Evolutionary conservation across 2,888 invertebrate species (phyloP).

Genomic region (Marasmarcha lunaedactyla): DNA sequence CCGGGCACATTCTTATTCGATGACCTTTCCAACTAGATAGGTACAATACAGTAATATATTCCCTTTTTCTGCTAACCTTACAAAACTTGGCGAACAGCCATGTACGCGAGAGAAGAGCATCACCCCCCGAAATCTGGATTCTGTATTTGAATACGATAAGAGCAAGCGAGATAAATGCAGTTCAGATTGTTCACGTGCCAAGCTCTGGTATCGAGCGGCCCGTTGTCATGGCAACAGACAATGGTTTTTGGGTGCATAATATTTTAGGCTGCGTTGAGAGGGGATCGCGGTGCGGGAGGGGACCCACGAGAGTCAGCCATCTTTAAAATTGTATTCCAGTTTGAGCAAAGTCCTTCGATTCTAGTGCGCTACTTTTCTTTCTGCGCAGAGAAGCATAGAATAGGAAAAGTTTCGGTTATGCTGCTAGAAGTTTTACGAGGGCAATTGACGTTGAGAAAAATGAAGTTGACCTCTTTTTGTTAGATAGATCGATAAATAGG

Average conservation of each 20-base stretch:
- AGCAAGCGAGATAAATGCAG: slow-evolving; percentile 59
- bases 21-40: slow-evolving; percentile 51
- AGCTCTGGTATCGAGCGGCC: slow-evolving; percentile 56
- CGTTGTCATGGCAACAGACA: slow-evolving; percentile 68
- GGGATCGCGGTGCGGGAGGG: slow-evolving; percentile 36
- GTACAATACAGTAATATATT: slow-evolving; percentile 26
- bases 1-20: slow-evolving; percentile 33
- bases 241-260: slow-evolving; percentile 72
- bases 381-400: slow-evolving; percentile 26
- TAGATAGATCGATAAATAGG: too few relatives aligned
- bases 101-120: slow-evolving; percentile 41
- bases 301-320: slow-evolving; percentile 52
- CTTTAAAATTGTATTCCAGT: slow-evolving; percentile 69
- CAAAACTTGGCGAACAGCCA: slow-evolving; percentile 56
- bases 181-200: slow-evolving; percentile 45
- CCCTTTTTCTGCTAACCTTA: slow-evolving; percentile 50
- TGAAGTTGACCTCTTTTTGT: too few relatives aligned
- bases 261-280: slow-evolving; percentile 64
- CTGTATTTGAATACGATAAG: slow-evolving; percentile 45
- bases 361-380: slow-evolving; percentile 27
- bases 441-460: not conserved
- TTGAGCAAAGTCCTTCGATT: slow-evolving; percentile 54
- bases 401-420: slow-evolving; percentile 24
- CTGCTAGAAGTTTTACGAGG: not conserved
- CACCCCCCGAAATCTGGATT: slow-evolving; percentile 41